phyloP scores from a whole-genome alignment of 1,140 invertebrate genomes.

The Drosophila micromelanica region DNA sequence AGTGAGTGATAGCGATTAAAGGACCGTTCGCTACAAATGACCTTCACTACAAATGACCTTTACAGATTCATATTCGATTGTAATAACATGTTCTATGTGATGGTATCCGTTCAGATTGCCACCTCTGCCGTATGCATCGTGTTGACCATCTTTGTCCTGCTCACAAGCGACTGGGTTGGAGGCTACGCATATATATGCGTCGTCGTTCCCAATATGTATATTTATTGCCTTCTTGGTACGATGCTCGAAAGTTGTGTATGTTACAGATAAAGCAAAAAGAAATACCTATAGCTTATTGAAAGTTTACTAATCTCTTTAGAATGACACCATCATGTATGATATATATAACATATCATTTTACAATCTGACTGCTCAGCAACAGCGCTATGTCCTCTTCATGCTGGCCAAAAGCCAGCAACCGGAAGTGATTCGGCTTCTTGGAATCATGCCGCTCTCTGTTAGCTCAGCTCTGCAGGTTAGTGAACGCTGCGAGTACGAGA shows the following conservation, averaged over 20 bases:
- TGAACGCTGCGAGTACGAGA: neutral
- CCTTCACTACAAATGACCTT: neutral
- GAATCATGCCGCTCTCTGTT: conserved; percentile 51
- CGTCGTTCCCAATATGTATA: conserved; percentile 42
- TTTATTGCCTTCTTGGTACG: conserved; percentile 56
- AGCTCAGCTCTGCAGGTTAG: conserved; percentile 53
- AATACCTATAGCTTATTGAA: neutral
- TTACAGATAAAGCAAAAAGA: neutral
- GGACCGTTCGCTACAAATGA: neutral
- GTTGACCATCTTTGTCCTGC: conserved; percentile 40
- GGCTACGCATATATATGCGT: conserved; percentile 40
- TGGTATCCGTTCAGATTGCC: conserved; percentile 41
- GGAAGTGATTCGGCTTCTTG: conserved; percentile 29
- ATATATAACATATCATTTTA: conserved; percentile 62
- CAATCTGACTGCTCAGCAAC: conserved; percentile 30
- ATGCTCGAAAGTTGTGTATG: conserved; percentile 53
- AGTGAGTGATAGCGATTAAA: conserved; percentile 21
- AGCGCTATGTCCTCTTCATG: conserved; percentile 48
- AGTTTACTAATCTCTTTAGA: neutral
- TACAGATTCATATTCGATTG: conserved; percentile 37
- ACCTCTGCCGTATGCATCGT: conserved; percentile 48
- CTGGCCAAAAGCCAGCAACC: conserved; percentile 46
- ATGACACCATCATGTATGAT: conserved; percentile 34
- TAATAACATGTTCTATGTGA: conserved; percentile 37
- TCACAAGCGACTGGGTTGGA: conserved; percentile 41